Percentiles rank a stretch among this genome's conserved stretches.
phyloP scores from a whole-genome alignment of 2,113 vertebrate species.

The Lepus europaeus region DNA sequence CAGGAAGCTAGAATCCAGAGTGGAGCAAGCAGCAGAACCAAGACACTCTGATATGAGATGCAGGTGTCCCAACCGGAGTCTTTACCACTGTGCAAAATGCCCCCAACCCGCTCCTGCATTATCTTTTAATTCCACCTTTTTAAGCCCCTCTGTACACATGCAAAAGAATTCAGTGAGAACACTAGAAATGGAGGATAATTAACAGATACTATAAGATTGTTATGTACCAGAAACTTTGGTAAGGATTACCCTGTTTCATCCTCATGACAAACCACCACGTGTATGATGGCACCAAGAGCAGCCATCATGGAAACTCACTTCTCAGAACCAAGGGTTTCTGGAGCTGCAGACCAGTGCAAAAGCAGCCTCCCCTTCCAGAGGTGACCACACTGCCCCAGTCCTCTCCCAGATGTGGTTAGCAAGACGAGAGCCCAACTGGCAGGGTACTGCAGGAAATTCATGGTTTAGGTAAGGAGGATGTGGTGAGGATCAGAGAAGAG shows the following conservation, averaged over 20 bases:
- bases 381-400: fast-evolving
- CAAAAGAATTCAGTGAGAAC: neutral
- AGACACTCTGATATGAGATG: no score
- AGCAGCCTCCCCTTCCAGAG: neutral
- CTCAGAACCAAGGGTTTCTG: neutral
- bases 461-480: neutral
- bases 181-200: neutral
- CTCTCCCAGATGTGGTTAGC: neutral
- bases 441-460: neutral
- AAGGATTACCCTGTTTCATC: neutral
- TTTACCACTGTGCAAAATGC: no score
- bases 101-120: no score
- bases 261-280: neutral
- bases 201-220: neutral
- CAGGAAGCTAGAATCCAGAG: no score
- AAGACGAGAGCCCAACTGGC: neutral
- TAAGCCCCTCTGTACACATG: no score
- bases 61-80: no score
- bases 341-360: neutral
- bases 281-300: neutral
- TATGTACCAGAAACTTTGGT: neutral
- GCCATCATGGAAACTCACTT: neutral
- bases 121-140: no score
- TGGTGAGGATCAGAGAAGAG: neutral
- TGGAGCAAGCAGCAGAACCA: no score